These are phyloP conservation scores for Eleutherodactylus coqui DNA, from an alignment of 2,797 vertebrate genomes.

Conservation along the genomic window DNA sequence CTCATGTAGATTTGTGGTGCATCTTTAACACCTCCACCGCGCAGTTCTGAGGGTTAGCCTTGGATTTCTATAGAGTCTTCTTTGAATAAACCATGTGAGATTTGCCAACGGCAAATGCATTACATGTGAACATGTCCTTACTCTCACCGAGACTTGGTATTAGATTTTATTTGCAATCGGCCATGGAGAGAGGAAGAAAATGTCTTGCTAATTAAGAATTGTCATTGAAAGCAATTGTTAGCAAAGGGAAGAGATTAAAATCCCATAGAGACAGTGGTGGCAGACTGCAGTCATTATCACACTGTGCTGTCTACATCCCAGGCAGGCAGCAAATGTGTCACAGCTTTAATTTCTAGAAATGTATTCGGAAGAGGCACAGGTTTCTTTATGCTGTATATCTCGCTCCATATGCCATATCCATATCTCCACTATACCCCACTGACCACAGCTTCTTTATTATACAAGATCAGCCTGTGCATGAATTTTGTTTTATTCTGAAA, in stretches of 20 bases:
- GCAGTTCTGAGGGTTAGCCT: too few species aligned
- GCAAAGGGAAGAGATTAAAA: slow-evolving; percentile 20
- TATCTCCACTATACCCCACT: not conserved
- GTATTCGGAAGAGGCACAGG: not conserved
- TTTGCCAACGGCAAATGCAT: too few species aligned
- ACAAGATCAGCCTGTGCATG: not conserved
- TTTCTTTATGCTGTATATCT: not conserved
- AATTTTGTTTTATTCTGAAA: not conserved
- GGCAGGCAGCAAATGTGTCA: not conserved
- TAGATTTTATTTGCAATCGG: not conserved
- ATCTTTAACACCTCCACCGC: too few species aligned
- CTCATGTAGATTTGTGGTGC: too few species aligned
- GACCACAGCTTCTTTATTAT: too few species aligned
- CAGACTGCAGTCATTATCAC: slow-evolving; percentile 36
- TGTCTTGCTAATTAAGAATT: slow-evolving; percentile 39
- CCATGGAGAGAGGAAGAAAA: slow-evolving; percentile 18
- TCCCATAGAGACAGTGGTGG: not conserved
- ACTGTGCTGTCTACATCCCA: not conserved
- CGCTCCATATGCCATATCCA: not conserved
- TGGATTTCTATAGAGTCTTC: too few species aligned
- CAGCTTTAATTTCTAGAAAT: not conserved
- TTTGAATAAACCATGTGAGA: too few species aligned
- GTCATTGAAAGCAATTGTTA: slow-evolving; percentile 38
- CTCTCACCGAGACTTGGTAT: not conserved
- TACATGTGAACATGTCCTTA: not conserved